These are phyloP conservation scores for Pipa parva DNA, from an alignment of 2,113 vertebrate genomes.

Conservation along the genomic window DNA sequence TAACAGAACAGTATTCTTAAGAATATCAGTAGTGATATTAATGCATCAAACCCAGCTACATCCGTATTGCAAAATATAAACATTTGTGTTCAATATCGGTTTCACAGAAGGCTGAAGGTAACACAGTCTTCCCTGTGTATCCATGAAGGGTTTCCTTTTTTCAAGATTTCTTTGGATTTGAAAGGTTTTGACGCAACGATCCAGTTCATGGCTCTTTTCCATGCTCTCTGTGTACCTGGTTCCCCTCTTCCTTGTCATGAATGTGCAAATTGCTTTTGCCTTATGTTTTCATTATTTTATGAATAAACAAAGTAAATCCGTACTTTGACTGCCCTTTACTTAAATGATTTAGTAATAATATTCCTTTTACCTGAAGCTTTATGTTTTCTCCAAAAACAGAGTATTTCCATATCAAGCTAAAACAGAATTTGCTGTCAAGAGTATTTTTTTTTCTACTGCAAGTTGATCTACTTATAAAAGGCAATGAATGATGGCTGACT, in stretches of 20 bases:
- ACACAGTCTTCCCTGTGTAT: neutral
- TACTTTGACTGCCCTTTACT: neutral
- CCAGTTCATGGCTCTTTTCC: neutral
- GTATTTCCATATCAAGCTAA: neutral
- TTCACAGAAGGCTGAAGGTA: neutral
- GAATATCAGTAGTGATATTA: neutral
- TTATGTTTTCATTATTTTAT: neutral
- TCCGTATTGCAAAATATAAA: neutral
- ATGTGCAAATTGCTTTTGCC: neutral
- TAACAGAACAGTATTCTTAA: no score
- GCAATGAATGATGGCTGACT: no score
- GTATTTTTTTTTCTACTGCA: neutral
- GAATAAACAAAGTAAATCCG: neutral
- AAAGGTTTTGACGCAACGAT: neutral
- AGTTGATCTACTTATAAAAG: no score
- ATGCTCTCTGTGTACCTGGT: neutral
- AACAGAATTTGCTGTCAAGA: neutral
- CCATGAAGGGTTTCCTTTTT: neutral
- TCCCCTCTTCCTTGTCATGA: neutral
- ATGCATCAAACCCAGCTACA: neutral
- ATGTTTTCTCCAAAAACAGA: neutral
- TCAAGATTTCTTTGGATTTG: neutral
- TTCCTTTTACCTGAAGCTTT: neutral
- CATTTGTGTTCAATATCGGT: slow-evolving; percentile 3
- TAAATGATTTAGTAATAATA: neutral